These are phyloP conservation scores for Saturnia japonica DNA, from an alignment of 2,888 invertebrate genomes.

Conservation along the genomic window DNA sequence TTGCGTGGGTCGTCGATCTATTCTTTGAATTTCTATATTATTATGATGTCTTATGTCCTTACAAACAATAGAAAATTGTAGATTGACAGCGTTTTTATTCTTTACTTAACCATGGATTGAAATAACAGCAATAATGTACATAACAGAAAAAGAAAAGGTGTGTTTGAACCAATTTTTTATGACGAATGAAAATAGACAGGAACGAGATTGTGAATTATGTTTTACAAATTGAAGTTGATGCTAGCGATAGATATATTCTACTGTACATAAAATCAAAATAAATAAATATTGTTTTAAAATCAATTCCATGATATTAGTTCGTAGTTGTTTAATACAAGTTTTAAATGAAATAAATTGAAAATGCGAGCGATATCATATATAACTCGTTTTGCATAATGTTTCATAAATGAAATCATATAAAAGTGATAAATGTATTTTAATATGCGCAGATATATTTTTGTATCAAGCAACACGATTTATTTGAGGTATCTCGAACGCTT, in stretches of 20 bases:
- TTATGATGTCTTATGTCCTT: background rate
- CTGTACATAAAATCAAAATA: too few species aligned
- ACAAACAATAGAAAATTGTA: slow-evolving; percentile 4
- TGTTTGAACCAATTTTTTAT: background rate
- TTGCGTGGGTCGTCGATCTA: background rate
- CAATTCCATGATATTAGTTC: too few species aligned
- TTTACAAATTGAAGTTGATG: background rate
- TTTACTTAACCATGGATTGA: background rate
- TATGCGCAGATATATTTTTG: background rate
- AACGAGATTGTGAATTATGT: background rate
- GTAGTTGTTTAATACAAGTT: background rate
- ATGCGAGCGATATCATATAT: background rate
- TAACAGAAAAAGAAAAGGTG: background rate
- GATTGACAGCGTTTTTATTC: background rate
- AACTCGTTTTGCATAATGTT: background rate
- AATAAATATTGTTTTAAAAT: too few species aligned
- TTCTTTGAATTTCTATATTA: background rate
- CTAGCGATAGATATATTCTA: background rate
- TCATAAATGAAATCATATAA: background rate
- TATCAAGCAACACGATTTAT: background rate
- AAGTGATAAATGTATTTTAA: background rate
- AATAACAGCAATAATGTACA: background rate
- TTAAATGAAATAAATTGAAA: background rate
- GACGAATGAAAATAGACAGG: background rate
- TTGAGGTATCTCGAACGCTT: background rate